A percentile compares a stretch with the other conserved stretches of the same genome.
These are phyloP conservation scores for Arenicola marina DNA, from an alignment of 2,888 invertebrate genomes.

Conservation along the genomic window DNA sequence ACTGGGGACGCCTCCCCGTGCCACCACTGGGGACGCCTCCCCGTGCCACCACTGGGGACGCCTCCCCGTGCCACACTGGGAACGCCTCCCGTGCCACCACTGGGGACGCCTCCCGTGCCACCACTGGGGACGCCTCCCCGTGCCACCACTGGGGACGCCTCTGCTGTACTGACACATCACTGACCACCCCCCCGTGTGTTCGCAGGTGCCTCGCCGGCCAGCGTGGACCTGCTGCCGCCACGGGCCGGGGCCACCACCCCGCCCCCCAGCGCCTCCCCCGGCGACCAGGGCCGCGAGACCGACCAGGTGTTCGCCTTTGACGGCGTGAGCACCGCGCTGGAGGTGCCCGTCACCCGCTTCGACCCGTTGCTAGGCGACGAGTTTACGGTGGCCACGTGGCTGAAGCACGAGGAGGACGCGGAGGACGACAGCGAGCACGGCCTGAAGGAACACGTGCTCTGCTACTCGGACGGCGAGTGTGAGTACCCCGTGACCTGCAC, in stretches of 20 bases:
- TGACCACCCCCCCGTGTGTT: no score
- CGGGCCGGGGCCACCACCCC: constrained; percentile 73
- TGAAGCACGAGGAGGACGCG: constrained; percentile 79
- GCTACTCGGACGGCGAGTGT: constrained; percentile 97
- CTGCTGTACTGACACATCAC: no score
- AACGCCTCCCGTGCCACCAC: no score
- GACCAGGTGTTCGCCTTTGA: constrained; percentile 96
- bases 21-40: no score
- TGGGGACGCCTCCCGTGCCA: no score
- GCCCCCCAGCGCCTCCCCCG: constrained; percentile 79
- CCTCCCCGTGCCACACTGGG: no score
- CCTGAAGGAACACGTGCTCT: constrained; percentile 92
- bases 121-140: no score
- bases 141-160: no score
- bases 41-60: no score
- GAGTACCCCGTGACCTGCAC: constrained; percentile 60
- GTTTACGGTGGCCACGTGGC: constrained; percentile 92
- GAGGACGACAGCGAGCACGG: constrained; percentile 54
- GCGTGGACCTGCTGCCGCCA: constrained; percentile 85
- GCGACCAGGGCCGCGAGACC: constrained; percentile 80
- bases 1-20: no score
- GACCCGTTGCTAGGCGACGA: constrained; percentile 69
- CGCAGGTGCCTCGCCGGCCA: constrained; percentile 76
- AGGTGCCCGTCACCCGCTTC: constrained; percentile 45
- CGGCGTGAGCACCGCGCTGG: constrained; percentile 83